Evolutionary conservation across 2,797 vertebrate genomes (phyloP).

Genomic region (Mus minutoides): DNA sequence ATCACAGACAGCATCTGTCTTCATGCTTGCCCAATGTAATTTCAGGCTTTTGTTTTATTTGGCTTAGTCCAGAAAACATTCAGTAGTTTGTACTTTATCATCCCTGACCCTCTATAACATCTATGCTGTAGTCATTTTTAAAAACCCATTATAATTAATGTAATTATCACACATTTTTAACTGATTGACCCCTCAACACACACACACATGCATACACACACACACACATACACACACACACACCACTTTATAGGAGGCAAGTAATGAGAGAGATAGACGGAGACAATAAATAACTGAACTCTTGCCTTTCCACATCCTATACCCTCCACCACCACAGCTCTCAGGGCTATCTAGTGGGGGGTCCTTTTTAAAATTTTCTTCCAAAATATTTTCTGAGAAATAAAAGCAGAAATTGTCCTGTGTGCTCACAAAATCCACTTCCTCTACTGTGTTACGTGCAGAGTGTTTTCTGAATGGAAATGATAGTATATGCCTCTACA

Average conservation of each 20-base stretch:
- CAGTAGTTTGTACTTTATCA: neutral
- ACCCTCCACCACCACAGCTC: neutral
- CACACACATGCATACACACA: too few relatives aligned
- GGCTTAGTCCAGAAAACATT: conserved; percentile 25
- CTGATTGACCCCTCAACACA: too few relatives aligned
- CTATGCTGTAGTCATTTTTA: neutral
- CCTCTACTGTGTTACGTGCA: neutral
- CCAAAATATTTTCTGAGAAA: neutral
- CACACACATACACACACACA: neutral
- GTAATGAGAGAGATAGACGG: too few relatives aligned
- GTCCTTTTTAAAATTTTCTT: neutral
- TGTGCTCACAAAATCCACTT: neutral
- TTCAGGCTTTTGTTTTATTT: neutral
- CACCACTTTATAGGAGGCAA: too few relatives aligned
- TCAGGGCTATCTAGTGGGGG: neutral
- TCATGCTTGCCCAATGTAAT: neutral
- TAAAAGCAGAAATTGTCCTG: neutral
- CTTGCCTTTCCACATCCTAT: neutral
- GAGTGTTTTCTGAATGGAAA: neutral
- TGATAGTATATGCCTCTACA: neutral
- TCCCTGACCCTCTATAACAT: neutral
- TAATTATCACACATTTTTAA: too few relatives aligned
- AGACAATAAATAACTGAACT: too few relatives aligned
- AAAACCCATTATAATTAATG: too few relatives aligned
- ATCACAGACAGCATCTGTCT: neutral